Base-by-base conservation (phyloP, 2,888 invertebrate genomes). In the Alcis repandata region DNA sequence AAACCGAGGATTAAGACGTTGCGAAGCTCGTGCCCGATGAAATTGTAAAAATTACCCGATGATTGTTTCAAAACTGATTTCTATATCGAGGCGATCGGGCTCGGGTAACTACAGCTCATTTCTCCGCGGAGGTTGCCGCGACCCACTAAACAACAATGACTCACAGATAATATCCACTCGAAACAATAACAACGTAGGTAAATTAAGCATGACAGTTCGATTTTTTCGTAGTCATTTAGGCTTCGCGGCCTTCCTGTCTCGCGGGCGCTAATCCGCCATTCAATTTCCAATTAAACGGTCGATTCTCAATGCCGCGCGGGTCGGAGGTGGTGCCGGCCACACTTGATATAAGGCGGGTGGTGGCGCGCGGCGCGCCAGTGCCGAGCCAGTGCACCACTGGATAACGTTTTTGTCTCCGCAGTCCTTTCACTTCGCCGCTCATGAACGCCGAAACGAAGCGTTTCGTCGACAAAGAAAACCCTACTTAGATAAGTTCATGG, bases 211-310 rank as follows among this genome's bases (percentile, higher is more conserved):
- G 85, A 85, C 84, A 84, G 75, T 81, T 79, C 73, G 72, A 77
- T 84, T 84, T 89, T 89, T 88, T 87, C 20, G 83, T 86, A 84
- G 80, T 82, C 84, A 86, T 85, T 85, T 84, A 86, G 90, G 84
- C 85, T 79, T 73, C 82, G 84, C 88, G 92, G 92, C 92, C 92
- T 91, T 91, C 89, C 87, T 84, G 89, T 83, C 84, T 81, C 82
- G 87, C 79, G 79, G 83, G 82, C 84, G 84, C 87, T 91, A 89
- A 83, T 86, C 87, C 84, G 87, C 88, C 90, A 87, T 88, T 89
- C 87, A 92, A 89, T 93, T 93, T 91, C 90, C 91, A 92, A 92
- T 93, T 92, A 92, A 90, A 87, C 90, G 91, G 85, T 88, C 87
- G 85, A 88, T 87, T 90, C 86, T 93, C 92, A 93, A 93, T 93